Conservation (phyloP, 2,113 vertebrate genomes). For the Leuciscus idus region DNA sequence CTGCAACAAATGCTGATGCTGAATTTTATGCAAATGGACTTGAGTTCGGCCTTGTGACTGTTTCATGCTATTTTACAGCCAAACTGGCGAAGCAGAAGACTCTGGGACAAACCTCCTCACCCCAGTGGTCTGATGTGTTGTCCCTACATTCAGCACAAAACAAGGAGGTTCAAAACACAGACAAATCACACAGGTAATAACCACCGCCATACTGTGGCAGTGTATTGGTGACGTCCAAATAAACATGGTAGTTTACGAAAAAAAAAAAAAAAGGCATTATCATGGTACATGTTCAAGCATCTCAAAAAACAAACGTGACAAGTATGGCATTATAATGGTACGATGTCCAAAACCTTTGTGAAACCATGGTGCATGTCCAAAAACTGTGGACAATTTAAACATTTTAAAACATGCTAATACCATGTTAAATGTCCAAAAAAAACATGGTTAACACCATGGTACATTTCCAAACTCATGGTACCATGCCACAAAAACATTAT, state of each 20-base stretch:
- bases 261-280: neutral
- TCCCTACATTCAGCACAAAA: slow-evolving; percentile 82
- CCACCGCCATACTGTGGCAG: neutral
- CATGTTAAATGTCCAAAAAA: neutral
- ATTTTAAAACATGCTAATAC: neutral
- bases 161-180: slow-evolving; percentile 70
- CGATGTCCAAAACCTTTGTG: neutral
- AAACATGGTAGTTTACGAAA: neutral
- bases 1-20: neutral
- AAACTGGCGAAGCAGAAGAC: slow-evolving; percentile 77
- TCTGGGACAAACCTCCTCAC: slow-evolving; percentile 74
- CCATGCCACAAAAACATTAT: neutral
- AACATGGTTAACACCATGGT: neutral
- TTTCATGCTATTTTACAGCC: slow-evolving; percentile 56
- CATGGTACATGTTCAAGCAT: neutral
- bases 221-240: neutral
- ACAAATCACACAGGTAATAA: slow-evolving; percentile 48
- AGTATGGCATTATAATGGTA: neutral
- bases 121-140: slow-evolving; percentile 87
- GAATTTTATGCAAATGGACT: neutral
- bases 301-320: neutral
- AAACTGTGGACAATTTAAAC: neutral
- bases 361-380: neutral
- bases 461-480: neutral
- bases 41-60: neutral